A percentile compares a stretch with the other conserved stretches of the same genome.
These are phyloP conservation scores for Trachelus stipa DNA, from an alignment of 2,888 invertebrate genomes.

Conservation along the genomic window DNA sequence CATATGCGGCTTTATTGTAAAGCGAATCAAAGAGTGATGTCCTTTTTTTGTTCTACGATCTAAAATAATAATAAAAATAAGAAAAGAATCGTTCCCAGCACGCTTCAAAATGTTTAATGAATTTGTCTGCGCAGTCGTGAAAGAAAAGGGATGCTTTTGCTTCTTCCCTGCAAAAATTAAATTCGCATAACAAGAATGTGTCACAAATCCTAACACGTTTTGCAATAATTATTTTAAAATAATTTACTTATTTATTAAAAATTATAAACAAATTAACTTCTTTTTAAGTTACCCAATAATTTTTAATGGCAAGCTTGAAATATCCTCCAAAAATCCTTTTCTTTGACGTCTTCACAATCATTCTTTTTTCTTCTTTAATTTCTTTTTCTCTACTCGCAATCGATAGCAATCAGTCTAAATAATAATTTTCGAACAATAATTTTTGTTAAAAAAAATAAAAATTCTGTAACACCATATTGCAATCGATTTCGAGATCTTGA, in stretches of 20 bases:
- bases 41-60: neutral
- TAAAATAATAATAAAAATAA: too few relatives aligned
- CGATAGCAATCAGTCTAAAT: neutral
- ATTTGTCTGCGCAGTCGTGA: neutral
- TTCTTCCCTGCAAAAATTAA: conserved; percentile 8
- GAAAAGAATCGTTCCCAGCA: neutral
- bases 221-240: neutral
- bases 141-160: conserved; percentile 20
- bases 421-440: too few relatives aligned
- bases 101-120: neutral
- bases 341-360: neutral
- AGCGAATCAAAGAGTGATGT: conserved; percentile 13
- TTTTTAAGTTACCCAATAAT: too few relatives aligned
- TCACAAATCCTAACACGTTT: conserved; percentile 18
- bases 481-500: too few relatives aligned
- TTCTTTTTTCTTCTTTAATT: neutral
- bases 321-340: neutral
- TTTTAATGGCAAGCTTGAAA: too few relatives aligned
- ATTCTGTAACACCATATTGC: too few relatives aligned
- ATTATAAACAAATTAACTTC: too few relatives aligned
- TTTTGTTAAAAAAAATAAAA: too few relatives aligned
- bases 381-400: neutral
- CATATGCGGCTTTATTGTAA: conserved; percentile 13
- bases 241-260: too few relatives aligned
- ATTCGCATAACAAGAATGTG: neutral